Conservation (phyloP, 2,888 invertebrate species). For the Andrena flavipes region DNA sequence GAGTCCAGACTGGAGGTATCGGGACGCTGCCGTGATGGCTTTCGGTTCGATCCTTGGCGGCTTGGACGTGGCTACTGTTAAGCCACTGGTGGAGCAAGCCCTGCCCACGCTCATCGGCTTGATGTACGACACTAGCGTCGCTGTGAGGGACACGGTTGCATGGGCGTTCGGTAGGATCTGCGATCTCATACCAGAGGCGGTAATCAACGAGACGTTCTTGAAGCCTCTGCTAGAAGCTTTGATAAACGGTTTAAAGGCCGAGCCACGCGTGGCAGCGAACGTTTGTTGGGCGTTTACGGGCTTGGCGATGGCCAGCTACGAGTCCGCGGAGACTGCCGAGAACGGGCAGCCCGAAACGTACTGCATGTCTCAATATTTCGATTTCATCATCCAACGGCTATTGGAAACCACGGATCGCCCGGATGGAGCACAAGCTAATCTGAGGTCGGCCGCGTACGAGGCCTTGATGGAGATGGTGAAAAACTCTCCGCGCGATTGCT, state of each 20-base stretch:
- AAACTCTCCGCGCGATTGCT: constrained; percentile 98
- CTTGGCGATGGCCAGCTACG: constrained; percentile 98
- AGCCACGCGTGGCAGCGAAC: constrained; percentile 98
- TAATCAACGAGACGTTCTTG: constrained; percentile 94
- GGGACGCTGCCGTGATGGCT: constrained; percentile 99
- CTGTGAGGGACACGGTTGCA: constrained; percentile 98
- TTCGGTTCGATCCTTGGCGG: constrained; percentile 98
- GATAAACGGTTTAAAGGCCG: constrained; percentile 94
- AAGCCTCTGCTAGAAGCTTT: constrained; percentile 93
- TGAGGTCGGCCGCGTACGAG: constrained; percentile 98
- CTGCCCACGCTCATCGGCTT: constrained; percentile 97
- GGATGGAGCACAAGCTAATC: constrained; percentile 96
- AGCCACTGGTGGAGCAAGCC: constrained; percentile 97
- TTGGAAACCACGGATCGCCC: constrained; percentile 97
- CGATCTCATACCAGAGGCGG: constrained; percentile 98
- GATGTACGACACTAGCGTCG: constrained; percentile 97
- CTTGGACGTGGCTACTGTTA: constrained; percentile 93
- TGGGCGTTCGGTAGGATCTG: constrained; percentile 99
- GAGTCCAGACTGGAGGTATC: constrained; percentile 95
- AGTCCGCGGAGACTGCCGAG: constrained; percentile 90
- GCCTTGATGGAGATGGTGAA: constrained; percentile 99
- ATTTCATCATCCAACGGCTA: constrained; percentile 95
- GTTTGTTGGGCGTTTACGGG: constrained; percentile 99
- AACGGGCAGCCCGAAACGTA: constrained; percentile 94
- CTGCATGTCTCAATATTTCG: constrained; percentile 96